Evolutionary conservation across 1,140 invertebrate genomes (phyloP), one percentile per base, ranked within the genome.

Genomic region (Chironomus striatipennis): DNA sequence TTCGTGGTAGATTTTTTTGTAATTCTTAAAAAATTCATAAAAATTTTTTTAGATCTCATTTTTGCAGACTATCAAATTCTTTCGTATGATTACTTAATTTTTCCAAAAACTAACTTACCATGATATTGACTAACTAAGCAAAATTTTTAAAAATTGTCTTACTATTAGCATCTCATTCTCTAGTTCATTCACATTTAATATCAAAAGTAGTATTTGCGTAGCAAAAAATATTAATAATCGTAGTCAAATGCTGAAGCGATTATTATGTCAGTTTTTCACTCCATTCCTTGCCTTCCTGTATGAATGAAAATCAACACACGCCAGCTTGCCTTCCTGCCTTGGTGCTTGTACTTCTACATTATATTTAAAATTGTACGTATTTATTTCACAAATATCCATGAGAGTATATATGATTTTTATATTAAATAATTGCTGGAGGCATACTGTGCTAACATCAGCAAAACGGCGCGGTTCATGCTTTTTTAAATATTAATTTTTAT

Each of bases 341-440:
- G 12, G 12, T n/a, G n/a, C 47, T n/a, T 57, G 47, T 5, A 57
- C 24, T 34, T 34, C 24, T 2, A 34, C 24, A 34, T 34, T 34
- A 57, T 57, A 57, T 57, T 57, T 57, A 57, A 57, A 57, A 57
- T 57, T 57, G 47, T n/a, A n/a, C 47, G 47, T 57, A 57, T 57
- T 57, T 57, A 57, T 57, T 57, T 57, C 47, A 57, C 47, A 57
- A 57, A 57, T 57, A 57, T 57, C 12, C 47, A 57, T n/a, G 47
- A 57, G 47, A 57, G 47, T 57, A n/a, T 57, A n/a, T 57, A 57
- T 57, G 47, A 57, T 57, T 57, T 57, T 57, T n/a, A 57, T 57
- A 57, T 57, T 57, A 57, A 57, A 57, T 57, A 57, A 57, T 57
- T 34, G 24, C 24, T 34, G 24, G 24, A 34, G 24, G 24, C 24